These are phyloP conservation scores for Muscicapa striata DNA, from an alignment of 2,797 vertebrate species.

Conservation along the genomic window DNA sequence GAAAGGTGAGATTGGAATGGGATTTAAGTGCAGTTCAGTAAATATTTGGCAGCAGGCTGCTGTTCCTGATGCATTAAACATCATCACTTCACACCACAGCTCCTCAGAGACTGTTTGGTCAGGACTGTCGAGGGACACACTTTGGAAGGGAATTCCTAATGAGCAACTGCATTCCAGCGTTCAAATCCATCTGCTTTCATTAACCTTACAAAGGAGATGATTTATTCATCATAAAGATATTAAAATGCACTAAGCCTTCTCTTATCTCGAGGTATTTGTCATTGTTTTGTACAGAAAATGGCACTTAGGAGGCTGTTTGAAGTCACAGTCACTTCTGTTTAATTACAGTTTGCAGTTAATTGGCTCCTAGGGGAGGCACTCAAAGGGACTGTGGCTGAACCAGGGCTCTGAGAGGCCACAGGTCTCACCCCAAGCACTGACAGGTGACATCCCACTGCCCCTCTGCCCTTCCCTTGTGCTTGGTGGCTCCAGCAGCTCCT, in stretches of 20 bases:
- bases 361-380: not conserved
- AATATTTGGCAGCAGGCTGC: not conserved
- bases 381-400: not conserved
- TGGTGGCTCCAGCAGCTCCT: not conserved
- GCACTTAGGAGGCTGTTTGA: not conserved
- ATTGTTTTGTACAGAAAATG: slow-evolving; percentile 32
- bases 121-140: not conserved
- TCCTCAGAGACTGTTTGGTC: not conserved
- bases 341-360: not conserved
- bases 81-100: not conserved
- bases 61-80: not conserved
- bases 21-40: not conserved
- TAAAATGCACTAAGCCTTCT: slow-evolving; percentile 17
- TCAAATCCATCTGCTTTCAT: not conserved
- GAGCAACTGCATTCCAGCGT: not conserved
- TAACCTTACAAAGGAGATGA: not conserved
- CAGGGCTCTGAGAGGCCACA: not conserved
- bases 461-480: not conserved
- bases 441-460: not conserved
- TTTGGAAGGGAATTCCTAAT: not conserved
- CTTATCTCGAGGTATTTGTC: not conserved
- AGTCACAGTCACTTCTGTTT: not conserved
- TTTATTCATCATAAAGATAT: slow-evolving; percentile 46
- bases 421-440: not conserved
- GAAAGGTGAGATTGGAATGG: not conserved